Base-by-base conservation (phyloP, 2,888 invertebrate genomes). In the Dromius quadrimaculatus region DNA sequence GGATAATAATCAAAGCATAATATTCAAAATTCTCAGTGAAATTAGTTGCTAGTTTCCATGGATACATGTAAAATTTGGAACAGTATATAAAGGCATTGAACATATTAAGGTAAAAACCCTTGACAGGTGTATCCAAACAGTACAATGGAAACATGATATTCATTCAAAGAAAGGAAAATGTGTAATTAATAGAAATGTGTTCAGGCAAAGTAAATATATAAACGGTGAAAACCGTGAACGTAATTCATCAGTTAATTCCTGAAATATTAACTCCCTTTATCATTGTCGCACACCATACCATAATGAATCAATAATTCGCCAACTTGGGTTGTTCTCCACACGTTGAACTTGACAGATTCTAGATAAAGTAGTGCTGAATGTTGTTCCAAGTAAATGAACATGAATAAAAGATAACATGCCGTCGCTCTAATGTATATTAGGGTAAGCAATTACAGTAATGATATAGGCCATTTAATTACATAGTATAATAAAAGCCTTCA, bases 391-490 rank as follows among this genome's bases (percentile, higher is more conserved):
- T 54, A 68, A 68, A 68, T 68, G 68, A 59, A 68, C 43, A 68
- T 68, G 68, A 68, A 59, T 66, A 66, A 68, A 68, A 68, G 59
- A 59, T 68, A 68, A 68, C 59, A 68, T 45, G 38, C 59, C 41
- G 43, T 41, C 41, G 36, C 68, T 59, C 68, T 68, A 68, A 68
- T 68, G 68, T 68, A 68, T 68, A 68, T 45, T 19, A 32, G 45
- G 59, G 32, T 59, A 68, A 59, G 59, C 59, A 68, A 68, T 68
- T 68, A 68, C 59, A 43, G 68, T 68, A 68, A 68, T 68, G 68
- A 68, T 68, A 68, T 68, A 68, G 68, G 43, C 68, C 68, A 68
- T 68, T 68, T 68, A 68, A 68, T 68, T 68, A 68, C 68, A 68
- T 68, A 68, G 59, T 68, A 68, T 68, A 59, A 68, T 68, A 68